These are phyloP conservation scores for Poecilobothrus nobilitatus DNA, from an alignment of 2,888 invertebrate species.

Conservation along the genomic window DNA sequence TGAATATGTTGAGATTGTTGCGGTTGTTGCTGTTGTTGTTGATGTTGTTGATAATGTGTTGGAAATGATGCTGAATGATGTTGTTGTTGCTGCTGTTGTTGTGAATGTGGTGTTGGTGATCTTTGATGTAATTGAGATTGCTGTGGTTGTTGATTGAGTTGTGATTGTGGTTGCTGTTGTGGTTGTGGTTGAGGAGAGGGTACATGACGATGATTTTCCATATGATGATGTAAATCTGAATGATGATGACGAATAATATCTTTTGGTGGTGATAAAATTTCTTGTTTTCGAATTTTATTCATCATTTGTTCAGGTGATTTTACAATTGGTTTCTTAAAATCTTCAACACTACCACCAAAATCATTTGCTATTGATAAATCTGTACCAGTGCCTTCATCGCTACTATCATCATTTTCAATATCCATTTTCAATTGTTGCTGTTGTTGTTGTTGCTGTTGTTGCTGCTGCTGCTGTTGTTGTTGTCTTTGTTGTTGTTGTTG, in stretches of 20 bases:
- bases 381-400: not conserved
- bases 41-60: constrained; percentile 30
- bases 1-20: constrained; percentile 25
- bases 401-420: constrained; percentile 12
- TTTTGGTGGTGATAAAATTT: not conserved
- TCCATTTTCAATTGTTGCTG: constrained; percentile 25
- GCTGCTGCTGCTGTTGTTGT: constrained; percentile 23
- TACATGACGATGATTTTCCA: not conserved
- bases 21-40: constrained; percentile 17
- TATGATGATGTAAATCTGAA: not conserved
- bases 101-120: constrained; percentile 32
- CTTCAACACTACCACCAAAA: not conserved
- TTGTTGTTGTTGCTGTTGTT: constrained; percentile 25
- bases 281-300: not conserved
- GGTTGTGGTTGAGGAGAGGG: constrained; percentile 24
- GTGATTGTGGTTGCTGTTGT: constrained; percentile 27
- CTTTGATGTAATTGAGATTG: constrained; percentile 30
- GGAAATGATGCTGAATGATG: constrained; percentile 26
- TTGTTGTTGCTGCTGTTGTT: not conserved
- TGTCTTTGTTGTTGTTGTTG: constrained; percentile 19
- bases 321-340: constrained; percentile 4
- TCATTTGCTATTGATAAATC: not conserved
- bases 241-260: not conserved
- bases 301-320: constrained; percentile 9
- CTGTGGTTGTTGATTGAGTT: constrained; percentile 29